Percentiles rank a stretch among this genome's conserved stretches.
These are phyloP conservation scores for Galleria mellonella DNA, from an alignment of 1,140 invertebrate genomes.

Conservation along the genomic window DNA sequence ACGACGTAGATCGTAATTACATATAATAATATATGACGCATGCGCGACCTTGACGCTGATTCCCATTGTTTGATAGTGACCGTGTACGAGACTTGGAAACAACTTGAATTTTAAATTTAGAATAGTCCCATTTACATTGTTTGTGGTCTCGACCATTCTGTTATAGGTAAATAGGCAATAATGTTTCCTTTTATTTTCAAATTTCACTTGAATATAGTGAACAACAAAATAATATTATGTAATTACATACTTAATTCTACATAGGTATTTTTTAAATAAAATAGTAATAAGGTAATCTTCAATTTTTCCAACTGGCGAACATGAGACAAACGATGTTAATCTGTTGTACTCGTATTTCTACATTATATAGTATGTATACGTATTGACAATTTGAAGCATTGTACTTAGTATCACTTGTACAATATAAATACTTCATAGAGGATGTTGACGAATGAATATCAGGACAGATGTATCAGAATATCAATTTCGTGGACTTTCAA, in stretches of 20 bases:
- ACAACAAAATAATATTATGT: too few relatives aligned
- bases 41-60: constrained; percentile 50
- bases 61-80: constrained; percentile 52
- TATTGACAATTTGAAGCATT: not conserved
- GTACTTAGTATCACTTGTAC: not conserved
- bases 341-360: too few relatives aligned
- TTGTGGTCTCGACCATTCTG: not conserved
- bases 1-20: constrained; percentile 48
- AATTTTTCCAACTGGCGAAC: too few relatives aligned
- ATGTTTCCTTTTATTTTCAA: too few relatives aligned
- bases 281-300: too few relatives aligned
- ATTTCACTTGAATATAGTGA: too few relatives aligned
- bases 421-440: constrained; percentile 7
- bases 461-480: constrained; percentile 47
- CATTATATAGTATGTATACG: too few relatives aligned
- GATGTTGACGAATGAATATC: constrained; percentile 41
- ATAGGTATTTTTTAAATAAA: too few relatives aligned
- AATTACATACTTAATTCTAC: too few relatives aligned
- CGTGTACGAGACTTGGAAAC: constrained; percentile 27
- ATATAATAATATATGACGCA: constrained; percentile 56
- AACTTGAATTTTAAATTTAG: constrained; percentile 42
- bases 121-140: constrained; percentile 20
- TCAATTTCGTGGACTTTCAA: constrained; percentile 31
- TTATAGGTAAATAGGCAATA: too few relatives aligned
- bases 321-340: too few relatives aligned